Conservation (phyloP, 2,888 invertebrate genomes). For the Scaptomyza polygonia region DNA sequence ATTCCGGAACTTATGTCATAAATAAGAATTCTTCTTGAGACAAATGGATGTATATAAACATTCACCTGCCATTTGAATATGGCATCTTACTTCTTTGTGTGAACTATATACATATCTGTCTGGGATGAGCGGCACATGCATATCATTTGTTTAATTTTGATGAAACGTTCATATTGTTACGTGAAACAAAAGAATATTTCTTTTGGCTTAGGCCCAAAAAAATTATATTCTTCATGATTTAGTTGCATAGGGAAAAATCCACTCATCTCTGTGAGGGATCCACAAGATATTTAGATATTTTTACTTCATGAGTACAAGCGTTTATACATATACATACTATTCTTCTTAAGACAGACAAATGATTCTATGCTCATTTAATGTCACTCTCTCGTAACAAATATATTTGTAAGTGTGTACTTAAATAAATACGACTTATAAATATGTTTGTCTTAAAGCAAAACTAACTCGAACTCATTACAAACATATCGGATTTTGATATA, state of each 20-base stretch:
- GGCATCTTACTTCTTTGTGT: slow-evolving; percentile 23
- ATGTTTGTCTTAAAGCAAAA: background rate
- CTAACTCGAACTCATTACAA: background rate
- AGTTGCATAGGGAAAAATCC: slow-evolving; percentile 56
- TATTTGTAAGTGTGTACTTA: background rate
- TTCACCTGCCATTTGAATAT: slow-evolving; percentile 28
- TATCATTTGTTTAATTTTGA: slow-evolving; percentile 58
- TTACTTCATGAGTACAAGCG: slow-evolving; percentile 36
- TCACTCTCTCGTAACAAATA: slow-evolving; percentile 13
- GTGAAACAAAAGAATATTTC: slow-evolving; percentile 61
- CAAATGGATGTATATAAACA: slow-evolving; percentile 1
- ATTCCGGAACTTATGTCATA: slow-evolving; percentile 51
- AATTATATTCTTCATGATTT: slow-evolving; percentile 61
- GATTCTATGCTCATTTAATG: slow-evolving; percentile 29
- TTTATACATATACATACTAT: slow-evolving; percentile 18
- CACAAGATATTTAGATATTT: slow-evolving; percentile 42
- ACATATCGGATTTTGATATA: background rate
- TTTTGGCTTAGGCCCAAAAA: slow-evolving; percentile 58
- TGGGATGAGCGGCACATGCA: slow-evolving; percentile 17
- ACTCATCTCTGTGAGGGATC: slow-evolving; percentile 39
- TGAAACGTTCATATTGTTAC: slow-evolving; percentile 64
- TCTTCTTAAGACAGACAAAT: background rate
- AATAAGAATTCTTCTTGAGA: slow-evolving; percentile 42
- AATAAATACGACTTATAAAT: slow-evolving; percentile 15
- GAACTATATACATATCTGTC: slow-evolving; percentile 7